Conservation (phyloP, 2,113 vertebrate genomes). For the Callopanchax toddi region DNA sequence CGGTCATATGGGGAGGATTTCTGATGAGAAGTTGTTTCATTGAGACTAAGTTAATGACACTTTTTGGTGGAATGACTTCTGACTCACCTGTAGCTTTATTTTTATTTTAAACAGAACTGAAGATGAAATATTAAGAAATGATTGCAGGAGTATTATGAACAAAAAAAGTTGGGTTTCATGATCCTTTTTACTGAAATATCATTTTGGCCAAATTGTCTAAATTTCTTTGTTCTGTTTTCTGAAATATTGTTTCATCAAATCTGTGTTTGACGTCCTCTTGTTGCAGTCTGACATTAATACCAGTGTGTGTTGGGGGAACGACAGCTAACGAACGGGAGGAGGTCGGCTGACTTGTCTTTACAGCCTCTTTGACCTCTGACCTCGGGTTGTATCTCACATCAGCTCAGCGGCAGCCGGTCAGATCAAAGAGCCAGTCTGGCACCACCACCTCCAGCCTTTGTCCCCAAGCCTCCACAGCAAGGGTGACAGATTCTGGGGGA, state of each 20-base stretch:
- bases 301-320: constrained; percentile 10
- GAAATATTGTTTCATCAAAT: too few species aligned
- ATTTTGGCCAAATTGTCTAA: too few species aligned
- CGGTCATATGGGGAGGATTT: not conserved
- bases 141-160: too few species aligned
- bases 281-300: constrained; percentile 38
- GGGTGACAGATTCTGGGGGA: constrained; percentile 58
- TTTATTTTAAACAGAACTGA: not conserved
- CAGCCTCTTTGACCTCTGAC: constrained; percentile 56
- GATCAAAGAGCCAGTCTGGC: constrained; percentile 72
- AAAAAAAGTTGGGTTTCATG: too few species aligned
- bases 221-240: too few species aligned
- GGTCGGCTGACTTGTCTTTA: constrained; percentile 55
- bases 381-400: constrained; percentile 55
- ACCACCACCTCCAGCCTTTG: constrained; percentile 68
- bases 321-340: constrained; percentile 8
- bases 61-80: not conserved
- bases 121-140: not conserved
- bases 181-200: too few species aligned
- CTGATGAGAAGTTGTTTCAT: not conserved
- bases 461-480: constrained; percentile 38
- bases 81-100: not conserved
- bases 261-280: too few species aligned
- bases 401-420: constrained; percentile 53
- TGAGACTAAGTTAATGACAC: not conserved